Evolutionary conservation across 1,140 invertebrate genomes (phyloP), one percentile per base, ranked within the genome.

Genomic region (Rhagoletis pomonella): DNA sequence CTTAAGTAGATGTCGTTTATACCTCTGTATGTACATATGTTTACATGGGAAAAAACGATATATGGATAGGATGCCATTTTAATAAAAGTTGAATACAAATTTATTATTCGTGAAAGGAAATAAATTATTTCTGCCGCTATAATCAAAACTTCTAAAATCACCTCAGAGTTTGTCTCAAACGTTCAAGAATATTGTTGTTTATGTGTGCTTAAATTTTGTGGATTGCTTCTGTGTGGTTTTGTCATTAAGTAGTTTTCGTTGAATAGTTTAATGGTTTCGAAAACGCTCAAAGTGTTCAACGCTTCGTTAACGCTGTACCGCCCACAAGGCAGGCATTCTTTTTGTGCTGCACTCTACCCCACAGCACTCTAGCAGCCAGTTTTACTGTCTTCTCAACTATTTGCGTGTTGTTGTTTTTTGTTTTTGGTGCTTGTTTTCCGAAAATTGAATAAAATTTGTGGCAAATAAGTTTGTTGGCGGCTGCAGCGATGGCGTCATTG

Each of bases 211-310:
- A 73, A 73, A 12, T 29, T 73, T 73, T 73, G 67, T 73, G 67
- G 67, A 42, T 42, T 73, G 67, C 10, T 73, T 73, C 67, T 6
- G 67, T 73, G 67, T 73, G 67, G 67, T 73, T 73, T 73, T 73
- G 67, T 73, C 67, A 44, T 73, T 73, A 73, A 73, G 67, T 73
- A 73, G 67, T 73, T 73, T 73, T 73, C 67, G 67, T 73, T 73
- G 67, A 47, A 73, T 73, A 47, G 67, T 73, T 73, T 73, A 73
- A 73, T 73, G 67, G 67, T 73, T 73, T 73, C 42, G 10, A 73
- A 73, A 73, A 39, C 42, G 42, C 67, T 73, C 42, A 44, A 73
- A 73, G 42, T 73, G 67, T 47, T 73, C 12, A 3, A 73, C 42
- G 67, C 67, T 73, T 10, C 39, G 67, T 47, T 73, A 44, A 44